Conservation (phyloP, 2,113 vertebrate genomes). For the Cyrtonyx montezumae region DNA sequence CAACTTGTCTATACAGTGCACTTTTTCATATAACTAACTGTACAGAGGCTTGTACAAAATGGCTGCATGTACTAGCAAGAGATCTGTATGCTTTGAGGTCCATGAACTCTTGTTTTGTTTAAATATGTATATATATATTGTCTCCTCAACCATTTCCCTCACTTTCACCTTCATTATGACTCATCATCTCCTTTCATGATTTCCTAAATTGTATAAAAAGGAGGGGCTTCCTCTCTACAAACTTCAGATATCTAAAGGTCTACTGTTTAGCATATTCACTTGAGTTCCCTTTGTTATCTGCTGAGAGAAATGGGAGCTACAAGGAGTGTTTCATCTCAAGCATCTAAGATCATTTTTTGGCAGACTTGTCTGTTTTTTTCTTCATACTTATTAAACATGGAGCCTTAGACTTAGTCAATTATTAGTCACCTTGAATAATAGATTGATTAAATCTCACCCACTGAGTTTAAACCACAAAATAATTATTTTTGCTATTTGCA, state of each 20-base stretch:
- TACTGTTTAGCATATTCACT: not conserved
- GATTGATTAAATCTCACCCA: not conserved
- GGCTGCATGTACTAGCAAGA: not conserved
- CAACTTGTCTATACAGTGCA: not conserved
- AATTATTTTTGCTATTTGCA: not conserved
- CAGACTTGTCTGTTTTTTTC: not conserved
- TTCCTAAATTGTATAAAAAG: not conserved
- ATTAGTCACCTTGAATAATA: not conserved
- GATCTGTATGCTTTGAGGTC: not conserved
- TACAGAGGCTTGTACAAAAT: not conserved
- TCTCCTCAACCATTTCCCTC: not conserved
- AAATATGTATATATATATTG: not conserved
- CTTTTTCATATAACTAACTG: not conserved
- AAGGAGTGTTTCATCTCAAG: not conserved
- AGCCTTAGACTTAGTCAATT: not conserved
- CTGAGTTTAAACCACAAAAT: not conserved
- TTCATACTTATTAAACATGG: not conserved
- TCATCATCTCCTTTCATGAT: not conserved
- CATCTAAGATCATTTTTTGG: not conserved
- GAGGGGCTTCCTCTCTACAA: not conserved
- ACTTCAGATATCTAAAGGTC: not conserved
- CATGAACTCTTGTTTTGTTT: not conserved
- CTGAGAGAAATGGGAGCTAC: not conserved
- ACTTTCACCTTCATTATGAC: not conserved
- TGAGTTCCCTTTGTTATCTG: not conserved